These are phyloP conservation scores for Umimayanthus chanpuru DNA, from an alignment of 92 coral and sea anemone genomes.

Conservation along the genomic window DNA sequence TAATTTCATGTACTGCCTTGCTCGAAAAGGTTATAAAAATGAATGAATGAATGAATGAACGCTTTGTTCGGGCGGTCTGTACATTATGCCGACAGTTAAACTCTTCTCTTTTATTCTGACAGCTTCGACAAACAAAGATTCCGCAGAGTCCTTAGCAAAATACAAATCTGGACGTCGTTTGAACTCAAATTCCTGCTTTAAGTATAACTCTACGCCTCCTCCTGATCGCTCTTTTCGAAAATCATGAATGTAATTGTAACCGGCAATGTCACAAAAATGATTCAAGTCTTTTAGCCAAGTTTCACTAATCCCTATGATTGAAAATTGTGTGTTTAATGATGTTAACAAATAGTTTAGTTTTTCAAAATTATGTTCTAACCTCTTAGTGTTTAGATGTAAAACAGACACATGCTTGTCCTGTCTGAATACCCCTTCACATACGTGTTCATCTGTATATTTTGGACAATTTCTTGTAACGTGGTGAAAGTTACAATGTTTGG, in stretches of 20 bases:
- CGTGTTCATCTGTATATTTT: too few species aligned
- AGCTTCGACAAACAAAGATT: slow-evolving; percentile 32
- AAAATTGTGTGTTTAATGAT: background rate
- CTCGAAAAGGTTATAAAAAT: too few species aligned
- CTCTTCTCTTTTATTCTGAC: slow-evolving; percentile 10
- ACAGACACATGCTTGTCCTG: too few species aligned
- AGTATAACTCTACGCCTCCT: slow-evolving; percentile 50
- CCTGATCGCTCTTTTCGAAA: slow-evolving; percentile 42
- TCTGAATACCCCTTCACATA: too few species aligned
- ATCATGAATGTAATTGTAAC: slow-evolving; percentile 50
- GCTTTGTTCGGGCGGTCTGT: background rate
- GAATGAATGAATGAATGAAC: too few species aligned
- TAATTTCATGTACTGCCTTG: too few species aligned
- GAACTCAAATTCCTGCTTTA: slow-evolving; percentile 34
- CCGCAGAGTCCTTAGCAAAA: slow-evolving; percentile 31
- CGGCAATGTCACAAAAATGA: slow-evolving; percentile 25
- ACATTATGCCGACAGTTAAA: slow-evolving; percentile 8
- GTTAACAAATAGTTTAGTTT: too few species aligned
- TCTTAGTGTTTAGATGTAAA: too few species aligned
- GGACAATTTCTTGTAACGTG: too few species aligned
- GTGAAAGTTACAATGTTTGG: too few species aligned
- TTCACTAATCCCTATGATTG: slow-evolving; percentile 42
- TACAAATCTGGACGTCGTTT: slow-evolving; percentile 42
- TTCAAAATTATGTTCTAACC: too few species aligned
- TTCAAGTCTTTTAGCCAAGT: background rate